Conservation (phyloP, 2,888 invertebrate species). For the Nephrotoma guestfalica region DNA sequence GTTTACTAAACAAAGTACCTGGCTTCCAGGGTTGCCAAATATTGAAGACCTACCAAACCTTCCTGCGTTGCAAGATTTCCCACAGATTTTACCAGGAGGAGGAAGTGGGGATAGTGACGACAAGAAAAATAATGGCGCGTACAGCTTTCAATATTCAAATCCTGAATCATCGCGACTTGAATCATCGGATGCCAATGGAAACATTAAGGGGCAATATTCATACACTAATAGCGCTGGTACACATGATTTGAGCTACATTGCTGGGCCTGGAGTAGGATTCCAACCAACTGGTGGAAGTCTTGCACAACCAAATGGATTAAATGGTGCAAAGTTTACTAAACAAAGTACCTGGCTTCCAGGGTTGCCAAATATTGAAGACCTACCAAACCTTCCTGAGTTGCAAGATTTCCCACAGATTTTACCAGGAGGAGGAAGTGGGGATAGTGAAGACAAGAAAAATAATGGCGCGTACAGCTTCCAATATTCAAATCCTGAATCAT, state of each 20-base stretch:
- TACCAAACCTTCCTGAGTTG: not conserved
- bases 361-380: not conserved
- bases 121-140: constrained; percentile 12
- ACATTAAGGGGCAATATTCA: constrained; percentile 36
- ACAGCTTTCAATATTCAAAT: not conserved
- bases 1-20: constrained; percentile 19
- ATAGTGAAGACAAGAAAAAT: not conserved
- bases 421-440: constrained; percentile 42
- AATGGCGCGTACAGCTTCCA: not conserved
- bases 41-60: not conserved
- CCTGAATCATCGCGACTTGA: constrained; percentile 15
- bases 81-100: constrained; percentile 25
- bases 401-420: not conserved
- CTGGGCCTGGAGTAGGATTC: constrained; percentile 51
- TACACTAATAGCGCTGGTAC: constrained; percentile 50
- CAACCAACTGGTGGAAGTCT: constrained; percentile 18
- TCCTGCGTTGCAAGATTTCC: not conserved
- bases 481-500: not conserved
- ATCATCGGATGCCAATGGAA: constrained; percentile 15
- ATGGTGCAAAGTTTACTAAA: not conserved
- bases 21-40: not conserved
- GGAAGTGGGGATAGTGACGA: constrained; percentile 39
- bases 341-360: not conserved
- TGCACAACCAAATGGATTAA: constrained; percentile 15
- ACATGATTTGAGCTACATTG: constrained; percentile 50